A percentile compares a stretch with the other conserved stretches of the same genome.
Conservation (phyloP, 2,797 vertebrate genomes). For the Epinephelus malabaricus region DNA sequence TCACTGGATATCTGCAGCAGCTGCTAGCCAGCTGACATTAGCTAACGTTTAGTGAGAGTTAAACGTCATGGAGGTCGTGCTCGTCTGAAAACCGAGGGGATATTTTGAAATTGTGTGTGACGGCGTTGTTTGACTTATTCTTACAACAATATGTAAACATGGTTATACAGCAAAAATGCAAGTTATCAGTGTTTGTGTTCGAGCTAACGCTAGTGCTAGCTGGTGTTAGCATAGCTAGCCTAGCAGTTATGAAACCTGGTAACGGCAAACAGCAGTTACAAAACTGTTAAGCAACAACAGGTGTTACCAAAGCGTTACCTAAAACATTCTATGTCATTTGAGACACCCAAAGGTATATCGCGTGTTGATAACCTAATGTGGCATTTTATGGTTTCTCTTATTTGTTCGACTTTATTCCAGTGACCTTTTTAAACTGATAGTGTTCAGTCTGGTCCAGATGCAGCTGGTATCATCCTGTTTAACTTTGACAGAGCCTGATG, state of each 20-base stretch:
- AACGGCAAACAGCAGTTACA: conserved; percentile 17
- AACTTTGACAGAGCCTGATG: conserved; percentile 3
- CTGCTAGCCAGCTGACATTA: conserved; percentile 23
- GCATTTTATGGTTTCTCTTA: neutral
- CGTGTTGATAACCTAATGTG: neutral
- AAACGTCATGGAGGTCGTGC: neutral
- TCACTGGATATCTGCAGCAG: neutral
- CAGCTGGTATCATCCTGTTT: conserved; percentile 52
- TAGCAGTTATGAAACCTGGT: conserved; percentile 58
- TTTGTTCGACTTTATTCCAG: neutral
- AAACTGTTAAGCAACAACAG: conserved; percentile 20
- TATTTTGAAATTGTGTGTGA: neutral
- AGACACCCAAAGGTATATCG: too few relatives aligned
- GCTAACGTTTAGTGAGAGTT: neutral
- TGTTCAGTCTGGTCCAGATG: conserved; percentile 28
- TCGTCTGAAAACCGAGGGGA: rapidly evolving
- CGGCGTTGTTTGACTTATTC: neutral
- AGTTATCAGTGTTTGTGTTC: neutral
- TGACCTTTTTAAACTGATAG: conserved; percentile 42
- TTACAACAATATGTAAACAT: rapidly evolving
- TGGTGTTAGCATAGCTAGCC: conserved; percentile 48
- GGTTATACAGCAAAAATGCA: neutral
- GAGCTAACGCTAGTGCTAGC: conserved; percentile 1
- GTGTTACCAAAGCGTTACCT: neutral
- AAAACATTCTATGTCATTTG: neutral